Percentiles rank a stretch among this genome's conserved stretches.
phyloP scores from a whole-genome alignment of 2,888 invertebrate species.

The Elysia crispata region DNA sequence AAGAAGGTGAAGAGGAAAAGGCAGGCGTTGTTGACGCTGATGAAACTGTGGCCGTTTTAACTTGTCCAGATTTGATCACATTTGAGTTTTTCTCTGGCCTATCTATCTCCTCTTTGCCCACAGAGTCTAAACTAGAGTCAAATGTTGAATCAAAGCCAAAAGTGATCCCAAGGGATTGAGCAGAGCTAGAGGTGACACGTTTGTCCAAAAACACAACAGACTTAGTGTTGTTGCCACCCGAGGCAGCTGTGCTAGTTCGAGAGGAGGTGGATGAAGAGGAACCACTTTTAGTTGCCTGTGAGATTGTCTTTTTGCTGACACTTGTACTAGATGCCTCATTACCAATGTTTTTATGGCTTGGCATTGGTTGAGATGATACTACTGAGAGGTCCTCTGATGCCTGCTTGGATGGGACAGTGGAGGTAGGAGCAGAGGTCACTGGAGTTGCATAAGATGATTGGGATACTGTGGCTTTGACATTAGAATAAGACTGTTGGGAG shows the following conservation, averaged over 20 bases:
- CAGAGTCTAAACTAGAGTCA: constrained; percentile 44
- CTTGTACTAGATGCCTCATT: too few species aligned
- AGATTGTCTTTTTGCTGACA: not conserved
- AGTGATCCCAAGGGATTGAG: constrained; percentile 64
- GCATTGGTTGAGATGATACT: not conserved
- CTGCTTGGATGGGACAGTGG: not conserved
- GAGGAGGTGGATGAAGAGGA: not conserved
- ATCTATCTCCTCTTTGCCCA: constrained; percentile 24
- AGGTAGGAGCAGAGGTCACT: not conserved
- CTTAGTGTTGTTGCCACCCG: constrained; percentile 40
- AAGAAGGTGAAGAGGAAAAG: not conserved
- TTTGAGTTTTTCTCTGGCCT: constrained; percentile 6
- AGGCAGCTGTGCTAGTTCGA: not conserved
- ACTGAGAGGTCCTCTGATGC: not conserved
- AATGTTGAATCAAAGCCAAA: constrained; percentile 67
- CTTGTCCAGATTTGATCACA: not conserved
- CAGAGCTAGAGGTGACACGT: constrained; percentile 58
- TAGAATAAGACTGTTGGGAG: not conserved
- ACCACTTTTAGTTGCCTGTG: not conserved
- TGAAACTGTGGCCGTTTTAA: too few species aligned
- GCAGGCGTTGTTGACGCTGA: not conserved
- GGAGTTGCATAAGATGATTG: not conserved
- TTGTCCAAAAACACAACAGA: constrained; percentile 72
- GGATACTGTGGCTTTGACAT: not conserved
- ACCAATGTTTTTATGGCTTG: not conserved